Conservation (phyloP, 2,888 invertebrate genomes). For the Sicus ferrugineus region DNA sequence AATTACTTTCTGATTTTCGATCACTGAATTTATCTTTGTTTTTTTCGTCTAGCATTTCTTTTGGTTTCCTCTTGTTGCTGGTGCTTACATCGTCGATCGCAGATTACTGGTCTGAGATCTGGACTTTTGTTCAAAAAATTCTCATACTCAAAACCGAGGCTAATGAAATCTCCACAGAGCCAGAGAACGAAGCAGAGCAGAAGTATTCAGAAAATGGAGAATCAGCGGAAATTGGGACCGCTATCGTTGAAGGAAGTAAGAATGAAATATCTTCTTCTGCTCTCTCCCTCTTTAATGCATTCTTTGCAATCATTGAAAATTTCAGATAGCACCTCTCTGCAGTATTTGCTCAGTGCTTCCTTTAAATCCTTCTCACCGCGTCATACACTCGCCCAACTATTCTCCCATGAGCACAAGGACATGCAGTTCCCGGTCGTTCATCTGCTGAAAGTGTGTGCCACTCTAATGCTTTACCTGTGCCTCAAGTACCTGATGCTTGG, state of each 20-base stretch:
- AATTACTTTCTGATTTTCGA: neutral
- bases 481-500: slow-evolving; percentile 74
- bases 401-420: slow-evolving; percentile 66
- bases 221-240: neutral
- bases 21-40: neutral
- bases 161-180: neutral
- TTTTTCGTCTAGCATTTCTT: slow-evolving; percentile 6
- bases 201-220: slow-evolving; percentile 6
- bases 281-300: slow-evolving; percentile 34
- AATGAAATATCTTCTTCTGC: neutral
- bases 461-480: slow-evolving; percentile 71
- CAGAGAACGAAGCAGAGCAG: neutral
- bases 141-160: neutral
- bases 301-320: neutral
- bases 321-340: slow-evolving; percentile 19
- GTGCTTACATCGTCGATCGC: slow-evolving; percentile 39
- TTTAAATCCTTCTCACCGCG: slow-evolving; percentile 73
- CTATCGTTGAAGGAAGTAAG: neutral
- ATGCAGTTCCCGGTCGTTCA: slow-evolving; percentile 74
- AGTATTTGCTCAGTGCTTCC: slow-evolving; percentile 42
- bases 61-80: slow-evolving; percentile 22
- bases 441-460: slow-evolving; percentile 73
- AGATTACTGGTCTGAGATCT: slow-evolving; percentile 40
- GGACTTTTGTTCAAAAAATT: neutral
- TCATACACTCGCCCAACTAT: slow-evolving; percentile 69